Conservation (phyloP, 2,113 vertebrate genomes). For the Misgurnus mizolepis region DNA sequence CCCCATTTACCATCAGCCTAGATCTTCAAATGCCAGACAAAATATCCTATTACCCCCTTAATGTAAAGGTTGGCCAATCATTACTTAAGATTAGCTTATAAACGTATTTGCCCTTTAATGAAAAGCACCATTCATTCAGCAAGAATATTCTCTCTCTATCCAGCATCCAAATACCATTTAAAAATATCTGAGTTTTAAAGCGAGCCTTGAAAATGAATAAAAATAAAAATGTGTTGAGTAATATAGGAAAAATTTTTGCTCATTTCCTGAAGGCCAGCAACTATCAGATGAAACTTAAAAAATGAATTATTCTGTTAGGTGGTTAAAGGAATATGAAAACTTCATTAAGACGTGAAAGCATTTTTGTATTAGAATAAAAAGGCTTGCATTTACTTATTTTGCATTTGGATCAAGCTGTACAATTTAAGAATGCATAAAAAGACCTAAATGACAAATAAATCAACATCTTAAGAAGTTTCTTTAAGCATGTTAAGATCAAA, state of each 20-base stretch:
- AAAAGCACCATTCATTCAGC: background rate
- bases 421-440: conserved; percentile 8
- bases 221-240: conserved; percentile 37
- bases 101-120: background rate
- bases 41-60: background rate
- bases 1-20: conserved; percentile 23
- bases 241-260: conserved; percentile 32
- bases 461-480: background rate
- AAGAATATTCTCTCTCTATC: conserved; percentile 18
- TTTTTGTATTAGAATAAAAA: conserved; percentile 20
- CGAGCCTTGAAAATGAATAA: conserved; percentile 32
- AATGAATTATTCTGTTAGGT: conserved; percentile 6
- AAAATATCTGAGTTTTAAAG: conserved; percentile 51
- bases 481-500: background rate
- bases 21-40: conserved; percentile 26
- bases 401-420: conserved; percentile 37
- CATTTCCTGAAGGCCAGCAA: background rate
- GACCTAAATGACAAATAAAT: background rate
- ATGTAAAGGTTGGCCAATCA: conserved; percentile 43
- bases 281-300: conserved; percentile 35
- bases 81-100: conserved; percentile 29
- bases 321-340: conserved; percentile 4
- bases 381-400: conserved; percentile 34
- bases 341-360: background rate
- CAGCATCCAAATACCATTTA: conserved; percentile 36